Base-by-base conservation (phyloP, 1,140 invertebrate genomes). In the Saccostrea cuccullata region DNA sequence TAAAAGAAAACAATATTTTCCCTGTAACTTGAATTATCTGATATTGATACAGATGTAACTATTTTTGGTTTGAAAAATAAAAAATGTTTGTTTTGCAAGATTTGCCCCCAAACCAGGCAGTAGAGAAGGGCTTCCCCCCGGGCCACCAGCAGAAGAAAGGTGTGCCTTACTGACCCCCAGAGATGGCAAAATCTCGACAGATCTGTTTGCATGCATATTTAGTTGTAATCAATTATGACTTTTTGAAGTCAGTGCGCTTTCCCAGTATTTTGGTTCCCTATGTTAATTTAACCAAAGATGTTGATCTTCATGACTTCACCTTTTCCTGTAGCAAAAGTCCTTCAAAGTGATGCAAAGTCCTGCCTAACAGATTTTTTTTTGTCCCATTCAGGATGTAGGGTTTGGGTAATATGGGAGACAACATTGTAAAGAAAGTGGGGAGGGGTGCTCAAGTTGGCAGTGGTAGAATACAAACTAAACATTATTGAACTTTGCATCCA, bases 81-180 rank as follows among this genome's bases (percentile, higher is more conserved):
- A 17, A 82, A 40, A 23, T 82, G 17, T 40, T 40, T 55, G 82
- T 84, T 84, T 55, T 84, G 82, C 55, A 84, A 58, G 55, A 58
- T 55, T 58, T 58, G 47, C 47, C 26, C 30, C 70, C 70, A 23
- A 26, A 77, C 26, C 70, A 77, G 70, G 70, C 70, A 30, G 70
- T 77, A 77, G 70, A 77, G 70, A 77, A 6, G 70, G 70, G 70
- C 70, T 30, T 13, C 70, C 70, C 15, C 47, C 47, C 6, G 47
- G 47, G 47, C 70, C 70, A 77, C 12, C 70, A 36, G 26, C 70
- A 4, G 70, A 77, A 26, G 70, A 77, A 26, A 77, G 70, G 70
- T 77, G 70, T 77, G 70, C 70, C 70, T 77, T 36, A 36, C 70
- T 77, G 15, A 77, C 11, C 70, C 70, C 13, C 70, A 77, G 70